These are phyloP conservation scores for Melanotaenia nigrans DNA, from an alignment of 2,797 vertebrate species.

Conservation along the genomic window DNA sequence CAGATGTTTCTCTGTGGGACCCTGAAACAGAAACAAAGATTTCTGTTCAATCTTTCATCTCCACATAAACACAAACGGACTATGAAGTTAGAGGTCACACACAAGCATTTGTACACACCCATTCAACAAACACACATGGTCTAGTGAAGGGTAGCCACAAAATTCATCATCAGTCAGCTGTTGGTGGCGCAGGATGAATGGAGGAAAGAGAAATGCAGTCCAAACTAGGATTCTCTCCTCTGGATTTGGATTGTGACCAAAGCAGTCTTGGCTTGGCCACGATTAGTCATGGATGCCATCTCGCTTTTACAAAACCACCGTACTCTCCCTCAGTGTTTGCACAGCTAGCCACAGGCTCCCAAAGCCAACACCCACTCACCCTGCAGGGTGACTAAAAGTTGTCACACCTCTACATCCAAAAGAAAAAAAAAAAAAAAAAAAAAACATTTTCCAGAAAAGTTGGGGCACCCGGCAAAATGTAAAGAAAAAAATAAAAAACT, in stretches of 20 bases:
- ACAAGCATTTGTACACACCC: conserved; percentile 24
- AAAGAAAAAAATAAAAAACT: too few relatives aligned
- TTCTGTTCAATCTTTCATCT: conserved; percentile 45
- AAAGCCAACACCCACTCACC: conserved; percentile 46
- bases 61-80: conserved; percentile 28
- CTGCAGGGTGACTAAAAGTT: conserved; percentile 24
- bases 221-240: conserved; percentile 64
- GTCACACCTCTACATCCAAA: conserved; percentile 24
- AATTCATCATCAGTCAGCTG: conserved; percentile 65
- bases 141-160: conserved; percentile 59
- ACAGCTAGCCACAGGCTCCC: conserved; percentile 55
- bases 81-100: conserved; percentile 46
- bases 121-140: conserved; percentile 41
- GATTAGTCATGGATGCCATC: conserved; percentile 66
- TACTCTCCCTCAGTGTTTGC: conserved; percentile 65
- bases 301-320: conserved; percentile 62
- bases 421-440: neutral
- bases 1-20: conserved; percentile 64
- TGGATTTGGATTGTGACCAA: conserved; percentile 71
- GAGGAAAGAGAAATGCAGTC: conserved; percentile 62
- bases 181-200: conserved; percentile 59
- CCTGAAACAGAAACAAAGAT: conserved; percentile 42
- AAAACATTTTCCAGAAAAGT: too few relatives aligned
- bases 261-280: conserved; percentile 59
- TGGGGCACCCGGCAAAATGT: too few relatives aligned